Evolutionary conservation across 2,797 vertebrate species (phyloP).

Genomic region (Onychomys arenicola): DNA sequence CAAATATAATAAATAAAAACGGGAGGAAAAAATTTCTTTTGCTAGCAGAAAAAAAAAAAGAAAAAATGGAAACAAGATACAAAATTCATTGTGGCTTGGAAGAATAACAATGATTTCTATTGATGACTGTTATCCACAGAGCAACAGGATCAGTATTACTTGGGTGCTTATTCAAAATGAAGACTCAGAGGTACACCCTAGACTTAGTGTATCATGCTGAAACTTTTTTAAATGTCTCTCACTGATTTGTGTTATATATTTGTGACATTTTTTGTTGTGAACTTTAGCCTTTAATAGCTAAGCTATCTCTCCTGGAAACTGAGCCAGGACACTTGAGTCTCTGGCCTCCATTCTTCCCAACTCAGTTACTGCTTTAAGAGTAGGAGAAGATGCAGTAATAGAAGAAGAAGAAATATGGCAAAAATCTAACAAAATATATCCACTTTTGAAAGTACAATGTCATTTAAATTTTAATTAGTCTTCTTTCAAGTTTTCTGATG

Average conservation of each 20-base stretch:
- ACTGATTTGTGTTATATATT: background rate
- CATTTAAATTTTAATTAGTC: slow-evolving; percentile 59
- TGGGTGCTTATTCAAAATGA: background rate
- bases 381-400: background rate
- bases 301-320: background rate
- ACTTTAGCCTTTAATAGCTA: background rate
- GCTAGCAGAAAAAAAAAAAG: too few species aligned
- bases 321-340: too few species aligned
- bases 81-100: background rate
- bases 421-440: slow-evolving; percentile 51
- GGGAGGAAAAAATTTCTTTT: too few species aligned
- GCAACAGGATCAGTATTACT: background rate
- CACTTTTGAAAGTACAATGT: slow-evolving; percentile 26
- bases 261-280: background rate
- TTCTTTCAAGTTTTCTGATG: slow-evolving; percentile 63
- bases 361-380: background rate
- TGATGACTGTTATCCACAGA: background rate
- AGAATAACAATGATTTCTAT: background rate
- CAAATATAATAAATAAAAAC: too few species aligned
- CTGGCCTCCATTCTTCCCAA: background rate
- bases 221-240: background rate
- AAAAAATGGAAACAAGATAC: background rate
- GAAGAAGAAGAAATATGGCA: background rate
- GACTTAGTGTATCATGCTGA: background rate
- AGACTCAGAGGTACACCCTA: background rate